Base-by-base conservation (phyloP, 2,113 vertebrate species). In the Girardinichthys multiradiatus region DNA sequence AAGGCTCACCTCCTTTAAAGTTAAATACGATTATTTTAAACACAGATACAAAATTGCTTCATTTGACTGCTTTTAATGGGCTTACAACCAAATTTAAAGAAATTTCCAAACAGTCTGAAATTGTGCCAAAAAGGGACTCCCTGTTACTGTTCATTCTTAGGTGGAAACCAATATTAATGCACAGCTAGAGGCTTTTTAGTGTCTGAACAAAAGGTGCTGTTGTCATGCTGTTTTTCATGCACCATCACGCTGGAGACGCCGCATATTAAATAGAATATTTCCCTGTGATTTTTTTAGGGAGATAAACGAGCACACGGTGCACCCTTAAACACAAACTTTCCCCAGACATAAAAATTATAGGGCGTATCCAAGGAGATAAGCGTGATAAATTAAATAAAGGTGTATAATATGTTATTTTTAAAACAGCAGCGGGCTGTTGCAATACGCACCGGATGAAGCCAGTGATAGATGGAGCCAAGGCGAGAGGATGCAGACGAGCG, bases 361-460 rank as follows among this genome's bases (percentile, higher is more conserved):
- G 12, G 39, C 65, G 31, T 8, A 39, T 45, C 39, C 17, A 27
- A 51, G 57, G 1, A 35, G 27, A 73, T 77, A 31, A 78, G 76
- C 87, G 78, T 80, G 57, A 33, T 17, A 28, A 39, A 37, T 11
- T 13, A 30, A 24, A n/a, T 21, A 14, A 57, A 42, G 26, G 61
- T 12, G 27, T 12, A 29, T 17, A 60, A 17, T 10, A 54, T 24
- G 1, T 54, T 2, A 24, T 24, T 29, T 31, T 24, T n/a, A 57
- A 72, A 70, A 57, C 76, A 74, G 29, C 74, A 80, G 70, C 64
- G 67, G 57, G 70, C 69, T 75, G 51, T 76, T 64, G 62, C 77
- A 78, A 80, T 91, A 95, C 94, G 60, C 92, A 95, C 94, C 94
- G 83, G 75, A 86, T 83, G 92, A 91, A 59, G 92, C 92, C 80